Evolutionary conservation across 2,113 vertebrate genomes (phyloP).

Genomic region (Cervus canadensis): DNA sequence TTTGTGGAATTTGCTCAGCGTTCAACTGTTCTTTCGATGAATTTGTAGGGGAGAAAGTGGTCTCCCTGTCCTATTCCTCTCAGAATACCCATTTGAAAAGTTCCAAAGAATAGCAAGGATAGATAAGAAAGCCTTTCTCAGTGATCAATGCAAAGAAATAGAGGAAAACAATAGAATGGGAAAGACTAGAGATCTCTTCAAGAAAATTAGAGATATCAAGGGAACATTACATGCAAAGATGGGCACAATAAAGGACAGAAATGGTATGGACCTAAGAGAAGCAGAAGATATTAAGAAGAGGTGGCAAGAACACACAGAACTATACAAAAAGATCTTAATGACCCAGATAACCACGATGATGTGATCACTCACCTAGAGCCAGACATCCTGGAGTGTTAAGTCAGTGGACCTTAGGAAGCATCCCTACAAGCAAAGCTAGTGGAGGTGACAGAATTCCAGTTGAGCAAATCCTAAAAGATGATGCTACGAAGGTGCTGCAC

Average conservation of each 20-base stretch:
- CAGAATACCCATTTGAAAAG: neutral
- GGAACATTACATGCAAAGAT: neutral
- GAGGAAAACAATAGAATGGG: neutral
- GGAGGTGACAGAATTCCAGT: neutral
- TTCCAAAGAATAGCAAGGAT: neutral
- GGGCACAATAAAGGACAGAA: neutral
- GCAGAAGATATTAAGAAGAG: neutral
- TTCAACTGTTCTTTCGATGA: no score
- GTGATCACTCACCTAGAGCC: neutral
- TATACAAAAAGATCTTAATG: neutral
- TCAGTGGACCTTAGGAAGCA: neutral
- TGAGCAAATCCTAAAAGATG: neutral
- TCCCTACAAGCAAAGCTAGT: neutral
- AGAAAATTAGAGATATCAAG: neutral
- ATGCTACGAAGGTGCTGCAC: neutral
- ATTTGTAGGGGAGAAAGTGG: no score
- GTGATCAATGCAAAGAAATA: neutral
- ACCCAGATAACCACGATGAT: neutral
- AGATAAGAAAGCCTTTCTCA: neutral
- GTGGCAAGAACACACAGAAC: neutral
- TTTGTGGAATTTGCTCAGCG: no score
- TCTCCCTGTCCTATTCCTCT: no score
- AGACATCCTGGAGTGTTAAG: neutral
- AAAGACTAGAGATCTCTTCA: neutral
- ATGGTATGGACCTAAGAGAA: neutral